Conservation (phyloP, 2,888 invertebrate genomes). For the Parnassius orleans region DNA sequence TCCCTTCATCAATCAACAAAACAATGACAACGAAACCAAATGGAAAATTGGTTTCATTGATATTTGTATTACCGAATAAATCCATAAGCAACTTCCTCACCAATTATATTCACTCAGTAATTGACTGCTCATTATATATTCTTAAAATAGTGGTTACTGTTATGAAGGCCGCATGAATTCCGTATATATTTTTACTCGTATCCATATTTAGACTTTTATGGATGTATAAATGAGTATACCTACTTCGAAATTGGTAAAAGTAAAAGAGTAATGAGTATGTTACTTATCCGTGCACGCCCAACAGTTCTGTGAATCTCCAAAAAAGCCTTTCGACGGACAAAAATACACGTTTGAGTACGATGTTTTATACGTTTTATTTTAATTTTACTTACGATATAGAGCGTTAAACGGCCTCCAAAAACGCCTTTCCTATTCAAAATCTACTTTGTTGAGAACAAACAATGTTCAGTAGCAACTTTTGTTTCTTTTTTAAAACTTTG, state of each 20-base stretch:
- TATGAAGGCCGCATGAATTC: constrained; percentile 4
- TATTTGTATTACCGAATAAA: too few species aligned
- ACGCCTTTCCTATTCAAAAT: not conserved
- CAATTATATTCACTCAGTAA: too few species aligned
- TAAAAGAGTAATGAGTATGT: constrained; percentile 31
- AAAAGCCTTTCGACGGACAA: constrained; percentile 29
- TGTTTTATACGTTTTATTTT: not conserved
- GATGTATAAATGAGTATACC: not conserved
- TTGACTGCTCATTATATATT: too few species aligned
- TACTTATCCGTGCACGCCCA: constrained; percentile 57
- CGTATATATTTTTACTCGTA: not conserved
- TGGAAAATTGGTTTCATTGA: too few species aligned
- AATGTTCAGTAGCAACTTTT: constrained; percentile 3
- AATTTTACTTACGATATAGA: not conserved
- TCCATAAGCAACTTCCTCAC: too few species aligned
- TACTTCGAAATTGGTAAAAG: constrained; percentile 2
- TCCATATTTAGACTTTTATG: constrained; percentile 2
- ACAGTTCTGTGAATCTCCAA: constrained; percentile 44
- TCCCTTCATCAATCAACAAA: too few species aligned
- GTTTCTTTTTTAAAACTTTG: constrained; percentile 9
- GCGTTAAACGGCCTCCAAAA: not conserved
- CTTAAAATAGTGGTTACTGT: not conserved
- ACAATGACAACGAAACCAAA: too few species aligned
- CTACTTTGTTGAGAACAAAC: not conserved
- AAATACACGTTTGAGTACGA: not conserved